phyloP scores from a whole-genome alignment of 2,113 vertebrate genomes.

The Xiphophorus hellerii region DNA sequence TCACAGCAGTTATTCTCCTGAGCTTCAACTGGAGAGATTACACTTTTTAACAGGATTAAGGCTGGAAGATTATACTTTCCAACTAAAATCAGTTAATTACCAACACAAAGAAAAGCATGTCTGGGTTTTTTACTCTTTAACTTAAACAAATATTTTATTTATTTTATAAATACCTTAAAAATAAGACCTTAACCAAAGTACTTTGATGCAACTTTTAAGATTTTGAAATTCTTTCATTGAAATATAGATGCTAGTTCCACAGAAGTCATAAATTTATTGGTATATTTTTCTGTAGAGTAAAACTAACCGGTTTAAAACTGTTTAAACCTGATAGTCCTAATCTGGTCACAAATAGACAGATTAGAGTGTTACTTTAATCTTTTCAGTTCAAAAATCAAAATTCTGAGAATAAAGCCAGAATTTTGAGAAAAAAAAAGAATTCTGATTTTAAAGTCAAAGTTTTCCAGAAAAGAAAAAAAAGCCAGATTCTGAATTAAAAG shows the following conservation, averaged over 20 bases:
- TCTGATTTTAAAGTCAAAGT: no score
- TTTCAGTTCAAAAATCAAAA: no score
- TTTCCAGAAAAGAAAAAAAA: no score
- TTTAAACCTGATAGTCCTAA: background rate
- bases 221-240: background rate
- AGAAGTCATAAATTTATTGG: background rate
- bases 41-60: background rate
- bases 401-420: no score
- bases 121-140: background rate
- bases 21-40: background rate
- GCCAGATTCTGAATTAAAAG: no score
- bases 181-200: background rate
- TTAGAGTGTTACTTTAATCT: background rate
- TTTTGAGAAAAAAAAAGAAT: no score
- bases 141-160: no score
- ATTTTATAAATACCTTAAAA: background rate
- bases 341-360: background rate
- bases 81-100: background rate
- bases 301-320: background rate
- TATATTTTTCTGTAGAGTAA: background rate
- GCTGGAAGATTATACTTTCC: background rate
- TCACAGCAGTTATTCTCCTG: background rate
- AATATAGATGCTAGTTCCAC: background rate
- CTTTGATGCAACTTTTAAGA: background rate
- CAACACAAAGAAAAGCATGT: background rate